These are phyloP conservation scores for Parasteatoda lunata DNA, from an alignment of 2,888 invertebrate genomes.

Conservation along the genomic window DNA sequence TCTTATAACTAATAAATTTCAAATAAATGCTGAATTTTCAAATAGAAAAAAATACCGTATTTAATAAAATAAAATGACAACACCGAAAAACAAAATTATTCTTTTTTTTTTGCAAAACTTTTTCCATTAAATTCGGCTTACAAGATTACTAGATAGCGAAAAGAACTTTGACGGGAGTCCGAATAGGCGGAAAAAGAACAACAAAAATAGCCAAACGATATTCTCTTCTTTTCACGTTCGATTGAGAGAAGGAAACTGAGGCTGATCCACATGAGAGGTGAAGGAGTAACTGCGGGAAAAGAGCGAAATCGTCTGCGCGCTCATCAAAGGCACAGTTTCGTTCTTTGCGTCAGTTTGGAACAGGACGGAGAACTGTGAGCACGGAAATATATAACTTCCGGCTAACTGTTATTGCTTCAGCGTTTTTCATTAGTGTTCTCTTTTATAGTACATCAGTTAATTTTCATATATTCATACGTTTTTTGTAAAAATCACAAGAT, in stretches of 20 bases:
- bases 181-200: constrained; percentile 1
- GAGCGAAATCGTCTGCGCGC: constrained; percentile 3
- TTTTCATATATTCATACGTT: no score
- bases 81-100: no score
- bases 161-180: background rate
- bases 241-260: background rate
- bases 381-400: background rate
- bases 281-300: constrained; percentile 5
- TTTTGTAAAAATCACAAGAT: no score
- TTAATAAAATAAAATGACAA: no score
- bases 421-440: background rate
- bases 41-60: no score
- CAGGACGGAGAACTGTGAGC: background rate
- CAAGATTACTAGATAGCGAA: background rate
- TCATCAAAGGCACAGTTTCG: background rate
- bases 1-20: no score
- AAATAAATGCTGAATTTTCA: no score
- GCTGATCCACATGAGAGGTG: constrained; percentile 3
- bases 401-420: background rate
- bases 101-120: background rate
- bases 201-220: background rate
- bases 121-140: constrained; percentile 5
- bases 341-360: constrained; percentile 2
- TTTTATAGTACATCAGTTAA: no score
- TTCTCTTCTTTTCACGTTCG: background rate